Evolutionary conservation across 2,888 invertebrate species (phyloP), one percentile per base, ranked within the genome.

Genomic region (Stegana nigrithorax): DNA sequence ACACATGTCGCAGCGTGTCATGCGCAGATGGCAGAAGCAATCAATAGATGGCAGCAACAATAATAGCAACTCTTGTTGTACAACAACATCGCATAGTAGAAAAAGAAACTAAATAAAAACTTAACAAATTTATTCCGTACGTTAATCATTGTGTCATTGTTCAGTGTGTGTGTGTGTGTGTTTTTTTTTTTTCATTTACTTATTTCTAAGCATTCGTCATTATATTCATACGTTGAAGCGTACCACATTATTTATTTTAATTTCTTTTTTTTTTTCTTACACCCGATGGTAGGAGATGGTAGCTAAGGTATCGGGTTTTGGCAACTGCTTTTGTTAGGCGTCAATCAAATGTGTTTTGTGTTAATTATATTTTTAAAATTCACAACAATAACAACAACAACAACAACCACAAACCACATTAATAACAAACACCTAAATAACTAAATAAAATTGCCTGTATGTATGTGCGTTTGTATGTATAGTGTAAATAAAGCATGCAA

Each of bases 301-400:
- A 32, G 32, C 32, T 32, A n/a, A 2, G 17, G n/a, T n/a, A n/a
- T n/a, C n/a, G n/a, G 39, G 17, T 39, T 39, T 39, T 39, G 39
- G 39, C 39, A 39, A 21, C 47, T 23, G 47, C n/a, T 63, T 69
- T 65, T 77, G 75, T 79, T 62, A 68, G 73, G 75, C 78, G 75
- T 79, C 75, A 79, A 75, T 75, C 78, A 79, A 69, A 63, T n/a
- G 58, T 65, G 50, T 44, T 61, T 59, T 55, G 65, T 66, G 70
- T 71, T 78, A 70, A 77, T 77, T 79, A 73, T 70, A 44, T 56
- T 56, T n/a, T 25, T 50, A 50, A 50, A 21, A 50, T 50, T 50
- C 50, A 50, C 42, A 17, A 29, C 29, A 10, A 29, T 29, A 29
- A 29, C 10, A 29, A 29, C 5, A 29, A 29, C 6, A 29, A 29